These are phyloP conservation scores for Blennius ocellaris DNA, from an alignment of 2,113 vertebrate genomes.

Conservation along the genomic window DNA sequence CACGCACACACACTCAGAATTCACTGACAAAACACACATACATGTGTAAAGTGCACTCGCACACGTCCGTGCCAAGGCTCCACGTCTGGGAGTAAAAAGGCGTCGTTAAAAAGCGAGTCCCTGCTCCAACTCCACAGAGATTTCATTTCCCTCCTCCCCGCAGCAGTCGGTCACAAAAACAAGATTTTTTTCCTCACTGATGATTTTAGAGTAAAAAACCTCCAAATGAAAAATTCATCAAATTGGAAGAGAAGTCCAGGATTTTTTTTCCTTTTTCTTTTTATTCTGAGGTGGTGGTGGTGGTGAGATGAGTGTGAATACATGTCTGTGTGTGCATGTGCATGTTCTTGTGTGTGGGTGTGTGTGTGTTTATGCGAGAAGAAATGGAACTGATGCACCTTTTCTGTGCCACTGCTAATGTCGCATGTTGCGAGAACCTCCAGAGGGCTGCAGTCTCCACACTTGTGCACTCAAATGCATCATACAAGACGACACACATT, in stretches of 20 bases:
- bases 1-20: neutral
- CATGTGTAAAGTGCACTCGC: slow-evolving; percentile 36
- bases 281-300: neutral
- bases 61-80: slow-evolving; percentile 39
- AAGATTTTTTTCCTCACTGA: slow-evolving; percentile 51
- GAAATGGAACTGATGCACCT: slow-evolving; percentile 67
- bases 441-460: slow-evolving; percentile 48
- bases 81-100: slow-evolving; percentile 43
- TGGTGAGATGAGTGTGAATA: neutral
- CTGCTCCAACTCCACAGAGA: slow-evolving; percentile 61
- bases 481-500: slow-evolving; percentile 5
- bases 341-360: slow-evolving; percentile 1
- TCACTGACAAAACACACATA: slow-evolving; percentile 15
- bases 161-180: slow-evolving; percentile 62
- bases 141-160: slow-evolving; percentile 49
- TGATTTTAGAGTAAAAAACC: slow-evolving; percentile 56
- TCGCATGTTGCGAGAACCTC: slow-evolving; percentile 63
- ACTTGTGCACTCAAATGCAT: slow-evolving; percentile 16
- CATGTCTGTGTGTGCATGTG: neutral
- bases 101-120: slow-evolving; percentile 41
- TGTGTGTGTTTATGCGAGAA: slow-evolving; percentile 13
- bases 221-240: slow-evolving; percentile 72
- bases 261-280: slow-evolving; percentile 34
- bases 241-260: slow-evolving; percentile 48
- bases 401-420: slow-evolving; percentile 79